A percentile compares a stretch with the other conserved stretches of the same genome.
phyloP scores from a whole-genome alignment of 1,140 invertebrate genomes.

The Ceratosolen solmsi region DNA sequence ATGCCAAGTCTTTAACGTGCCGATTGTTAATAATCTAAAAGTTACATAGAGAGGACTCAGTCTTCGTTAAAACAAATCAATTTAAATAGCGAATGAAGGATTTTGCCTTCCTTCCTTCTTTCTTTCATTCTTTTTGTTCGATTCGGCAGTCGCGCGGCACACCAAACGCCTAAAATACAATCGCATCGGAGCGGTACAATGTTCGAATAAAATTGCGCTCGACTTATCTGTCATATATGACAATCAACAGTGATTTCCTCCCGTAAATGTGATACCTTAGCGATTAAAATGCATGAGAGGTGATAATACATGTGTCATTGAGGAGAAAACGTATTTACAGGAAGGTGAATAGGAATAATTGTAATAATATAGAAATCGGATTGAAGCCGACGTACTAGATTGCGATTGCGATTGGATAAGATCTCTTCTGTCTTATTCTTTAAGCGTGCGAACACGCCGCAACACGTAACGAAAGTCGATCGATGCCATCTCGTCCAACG shows the following conservation, averaged over 20 bases:
- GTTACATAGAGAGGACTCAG: slow-evolving; percentile 42
- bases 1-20: background rate
- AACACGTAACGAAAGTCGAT: slow-evolving; percentile 53
- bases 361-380: slow-evolving; percentile 39
- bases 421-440: slow-evolving; percentile 60
- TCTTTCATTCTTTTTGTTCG: no score
- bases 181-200: background rate
- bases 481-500: slow-evolving; percentile 44
- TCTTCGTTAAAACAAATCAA: slow-evolving; percentile 27
- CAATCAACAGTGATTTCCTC: slow-evolving; percentile 48
- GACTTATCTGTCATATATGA: slow-evolving; percentile 6
- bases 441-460: slow-evolving; percentile 61
- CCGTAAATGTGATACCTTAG: slow-evolving; percentile 6
- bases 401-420: slow-evolving; percentile 60
- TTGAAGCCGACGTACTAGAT: slow-evolving; percentile 72
- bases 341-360: slow-evolving; percentile 32
- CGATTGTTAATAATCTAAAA: slow-evolving; percentile 7
- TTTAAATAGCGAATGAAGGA: background rate
- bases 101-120: no score
- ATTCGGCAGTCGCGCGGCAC: background rate
- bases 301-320: slow-evolving; percentile 31
- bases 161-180: background rate
- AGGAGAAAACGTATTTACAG: slow-evolving; percentile 53
- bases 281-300: background rate
- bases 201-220: background rate